Base-by-base conservation (phyloP, 1,140 invertebrate genomes). In the Phortica variegata region DNA sequence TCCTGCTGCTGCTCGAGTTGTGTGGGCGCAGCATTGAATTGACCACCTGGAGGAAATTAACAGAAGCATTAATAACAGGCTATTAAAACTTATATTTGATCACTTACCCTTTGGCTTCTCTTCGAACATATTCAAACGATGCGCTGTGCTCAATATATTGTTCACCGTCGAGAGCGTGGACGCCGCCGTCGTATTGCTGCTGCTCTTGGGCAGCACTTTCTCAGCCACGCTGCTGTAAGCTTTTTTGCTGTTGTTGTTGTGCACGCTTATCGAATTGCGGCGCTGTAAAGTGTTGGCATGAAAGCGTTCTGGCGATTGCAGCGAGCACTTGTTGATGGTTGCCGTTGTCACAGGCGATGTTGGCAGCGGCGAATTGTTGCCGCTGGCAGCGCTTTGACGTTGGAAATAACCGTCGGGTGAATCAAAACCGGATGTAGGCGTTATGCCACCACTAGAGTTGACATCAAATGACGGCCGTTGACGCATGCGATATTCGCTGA, bases 1-100 rank as follows among this genome's bases (percentile, higher is more conserved):
- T 90, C 87, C 49, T 87, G 79, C 70, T 88, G 86, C 46, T 82
- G 78, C 66, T 89, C 87, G 1, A 88, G 80, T 16, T 86, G 68
- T 4, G 87, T 89, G 18, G 87, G 86, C 17, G 85, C 85, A 4
- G 85, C 80, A 75, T 81, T 84, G 58, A 84, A 85, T 49, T 78
- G 78, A 15, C 69, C 73, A 45, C 61, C 73, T 75, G 23, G 2
- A 10, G 32, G n/a, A 21, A 13, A 36, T 6, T 36, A 21, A 2
- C 2, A 20, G 20, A 41, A 40, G 19, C 19, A 41, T 29, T 10
- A 26, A 18, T 39, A 21, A 49, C 18, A 2, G 1, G 16, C n/a
- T 12, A 18, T 43, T 20, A 0, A 32, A 9, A 3, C 13, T n/a
- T 15, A 19, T 16, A 15, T 31, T 12, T 12, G 3, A 12, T 6